Evolutionary conservation across 2,113 vertebrate species (phyloP), one percentile per base, ranked within the genome.

Genomic region (Ancistrus triradiatus): DNA sequence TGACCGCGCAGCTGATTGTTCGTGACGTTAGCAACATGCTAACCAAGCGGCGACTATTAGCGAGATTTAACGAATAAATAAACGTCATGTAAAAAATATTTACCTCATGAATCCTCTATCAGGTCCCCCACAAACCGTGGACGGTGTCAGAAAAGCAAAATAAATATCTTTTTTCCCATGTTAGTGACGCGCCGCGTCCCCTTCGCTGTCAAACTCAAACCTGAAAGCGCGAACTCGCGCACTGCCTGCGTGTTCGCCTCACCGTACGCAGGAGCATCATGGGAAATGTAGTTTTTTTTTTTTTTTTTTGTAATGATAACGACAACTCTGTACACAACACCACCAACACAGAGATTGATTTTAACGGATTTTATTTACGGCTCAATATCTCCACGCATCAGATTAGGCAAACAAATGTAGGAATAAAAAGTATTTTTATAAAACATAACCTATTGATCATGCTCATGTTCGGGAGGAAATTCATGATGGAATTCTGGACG

Each of bases 241-340:
- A 2, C 18, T 1, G 24, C 27, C 5, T 1, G 77, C 74, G 72
- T 37, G 2, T 61, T 69, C 77, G 64, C 75, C 74, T 77, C 78
- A 40, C 22, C 3, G 13, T 5, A 7, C 21, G 38, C 15, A 7
- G 28, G 9, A 17, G 43, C 25, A 35, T n/a, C 27, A 43, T 52
- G 70, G 70, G 46, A 10, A 15, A 47, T 14, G 18, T 57, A 62
- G 4, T 43, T 24, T 1, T 11, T 13, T 10, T n/a, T n/a, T n/a
- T n/a, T n/a, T n/a, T n/a, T n/a, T n/a, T n/a, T n/a, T n/a, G n/a
- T n/a, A n/a, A n/a, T n/a, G n/a, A n/a, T n/a, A n/a, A n/a, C n/a
- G n/a, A n/a, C n/a, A n/a, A n/a, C n/a, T n/a, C n/a, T n/a, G n/a
- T n/a, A n/a, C n/a, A n/a, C n/a, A n/a, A n/a, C n/a, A n/a, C n/a